These are phyloP conservation scores for Tortrix viridana DNA, from an alignment of 2,888 invertebrate species.

Conservation along the genomic window DNA sequence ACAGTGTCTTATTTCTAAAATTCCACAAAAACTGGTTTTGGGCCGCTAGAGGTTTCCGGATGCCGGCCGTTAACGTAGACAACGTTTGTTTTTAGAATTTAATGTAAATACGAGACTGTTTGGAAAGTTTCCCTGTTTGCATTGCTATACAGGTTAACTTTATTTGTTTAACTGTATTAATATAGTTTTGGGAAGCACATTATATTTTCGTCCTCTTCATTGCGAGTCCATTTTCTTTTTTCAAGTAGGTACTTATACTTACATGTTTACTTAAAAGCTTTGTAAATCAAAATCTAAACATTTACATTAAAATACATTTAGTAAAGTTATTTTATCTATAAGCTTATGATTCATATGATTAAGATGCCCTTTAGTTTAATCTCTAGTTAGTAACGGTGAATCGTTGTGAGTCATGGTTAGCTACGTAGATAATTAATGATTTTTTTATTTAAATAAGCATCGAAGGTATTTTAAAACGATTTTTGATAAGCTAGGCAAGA, in stretches of 20 bases:
- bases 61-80: constrained; percentile 21
- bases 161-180: too few species aligned
- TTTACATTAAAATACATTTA: too few species aligned
- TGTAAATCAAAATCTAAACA: too few species aligned
- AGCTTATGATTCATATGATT: too few species aligned
- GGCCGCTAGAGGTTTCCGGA: constrained; percentile 21
- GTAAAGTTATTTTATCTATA: too few species aligned
- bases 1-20: constrained; percentile 5
- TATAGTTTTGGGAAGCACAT: too few species aligned
- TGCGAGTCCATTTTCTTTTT: too few species aligned
- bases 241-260: too few species aligned
- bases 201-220: too few species aligned
- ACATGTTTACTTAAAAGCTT: too few species aligned
- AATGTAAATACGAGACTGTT: constrained; percentile 16
- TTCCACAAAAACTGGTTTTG: constrained; percentile 21
- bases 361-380: not conserved
- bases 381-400: not conserved
- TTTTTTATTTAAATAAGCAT: not conserved
- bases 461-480: not conserved
- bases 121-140: constrained; percentile 5
- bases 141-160: too few species aligned
- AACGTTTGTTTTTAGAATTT: constrained; percentile 32
- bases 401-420: not conserved
- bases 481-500: not conserved
- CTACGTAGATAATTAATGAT: not conserved